Evolutionary conservation across 1,140 invertebrate species (phyloP), one percentile per base, ranked within the genome.

Genomic region (Orius laevigatus): DNA sequence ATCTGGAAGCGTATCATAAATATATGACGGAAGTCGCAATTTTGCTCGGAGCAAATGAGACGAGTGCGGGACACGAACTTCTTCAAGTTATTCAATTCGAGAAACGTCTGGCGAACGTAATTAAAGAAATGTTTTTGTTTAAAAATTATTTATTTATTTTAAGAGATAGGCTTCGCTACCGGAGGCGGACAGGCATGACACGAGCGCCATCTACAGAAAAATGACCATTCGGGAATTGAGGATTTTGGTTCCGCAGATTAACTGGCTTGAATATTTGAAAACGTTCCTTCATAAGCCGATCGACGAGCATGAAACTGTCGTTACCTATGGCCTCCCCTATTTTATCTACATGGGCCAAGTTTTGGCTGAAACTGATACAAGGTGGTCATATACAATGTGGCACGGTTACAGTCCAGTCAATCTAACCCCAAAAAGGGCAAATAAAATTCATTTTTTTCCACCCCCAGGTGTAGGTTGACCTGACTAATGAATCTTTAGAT

Each of bases 111-210:
- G 84, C 84, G 11, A 82, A 84, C 62, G 82, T 83, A 69, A 64
- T 71, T 50, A 38, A n/a, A 38, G 5, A 38, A n/a, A 12, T 38
- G 10, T 4, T 4, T n/a, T 16, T n/a, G 10, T 38, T 12, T 10
- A 12, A n/a, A n/a, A 12, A 3, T 38, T 38, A 12, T 38, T 38
- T 38, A 12, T 38, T 16, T 38, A 12, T 38, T 3, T 38, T n/a
- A 38, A 35, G 16, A 25, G n/a, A 18, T 16, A 84, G 81, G 76
- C 75, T 1, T 81, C 82, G 0, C 61, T 79, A 36, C 74, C 82
- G 1, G 83, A 87, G 68, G 79, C 80, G 2, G 84, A 89, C 56
- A 67, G 84, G 1, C 84, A 87, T 54, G 85, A 89, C 56, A 85
- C 82, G 0, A 81, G 80, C 40, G 66, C 72, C 12, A 83, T 83